Conservation (phyloP, 2,888 invertebrate genomes). For the Papilio gigon region DNA sequence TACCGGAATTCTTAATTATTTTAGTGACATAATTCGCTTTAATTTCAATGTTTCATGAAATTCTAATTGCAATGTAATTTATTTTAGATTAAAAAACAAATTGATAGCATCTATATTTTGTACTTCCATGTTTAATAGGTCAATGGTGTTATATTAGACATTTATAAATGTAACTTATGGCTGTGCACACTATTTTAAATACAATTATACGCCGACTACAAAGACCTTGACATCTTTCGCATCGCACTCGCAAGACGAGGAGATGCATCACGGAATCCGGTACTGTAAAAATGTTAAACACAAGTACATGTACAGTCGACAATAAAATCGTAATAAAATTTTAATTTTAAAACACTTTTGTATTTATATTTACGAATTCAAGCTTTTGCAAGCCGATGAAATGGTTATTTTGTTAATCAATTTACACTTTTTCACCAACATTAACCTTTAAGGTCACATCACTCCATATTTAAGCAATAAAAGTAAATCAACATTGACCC, state of each 20-base stretch:
- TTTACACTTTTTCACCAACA: slow-evolving; percentile 44
- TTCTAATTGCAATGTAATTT: not conserved
- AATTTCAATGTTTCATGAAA: not conserved
- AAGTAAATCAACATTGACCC: slow-evolving; percentile 59
- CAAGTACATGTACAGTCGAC: slow-evolving; percentile 36
- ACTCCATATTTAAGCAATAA: slow-evolving; percentile 50
- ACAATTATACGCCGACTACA: slow-evolving; percentile 48
- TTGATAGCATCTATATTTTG: slow-evolving; percentile 14
- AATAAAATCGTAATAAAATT: slow-evolving; percentile 26
- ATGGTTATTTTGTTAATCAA: slow-evolving; percentile 44
- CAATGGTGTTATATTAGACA: not conserved
- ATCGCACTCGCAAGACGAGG: slow-evolving; percentile 46
- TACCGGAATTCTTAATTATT: not conserved
- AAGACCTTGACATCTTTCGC: slow-evolving; percentile 60
- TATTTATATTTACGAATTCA: not conserved
- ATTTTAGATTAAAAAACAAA: not conserved
- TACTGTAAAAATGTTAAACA: slow-evolving; percentile 43
- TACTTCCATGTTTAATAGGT: slow-evolving; percentile 1
- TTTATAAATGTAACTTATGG: slow-evolving; percentile 41
- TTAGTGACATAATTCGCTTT: not conserved
- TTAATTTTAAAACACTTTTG: slow-evolving; percentile 18
- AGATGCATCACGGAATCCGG: slow-evolving; percentile 47
- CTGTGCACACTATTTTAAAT: slow-evolving; percentile 53
- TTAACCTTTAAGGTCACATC: slow-evolving; percentile 46
- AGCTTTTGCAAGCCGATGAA: slow-evolving; percentile 12